phyloP scores from a whole-genome alignment of 2,797 vertebrate species.

The Morus bassanus region DNA sequence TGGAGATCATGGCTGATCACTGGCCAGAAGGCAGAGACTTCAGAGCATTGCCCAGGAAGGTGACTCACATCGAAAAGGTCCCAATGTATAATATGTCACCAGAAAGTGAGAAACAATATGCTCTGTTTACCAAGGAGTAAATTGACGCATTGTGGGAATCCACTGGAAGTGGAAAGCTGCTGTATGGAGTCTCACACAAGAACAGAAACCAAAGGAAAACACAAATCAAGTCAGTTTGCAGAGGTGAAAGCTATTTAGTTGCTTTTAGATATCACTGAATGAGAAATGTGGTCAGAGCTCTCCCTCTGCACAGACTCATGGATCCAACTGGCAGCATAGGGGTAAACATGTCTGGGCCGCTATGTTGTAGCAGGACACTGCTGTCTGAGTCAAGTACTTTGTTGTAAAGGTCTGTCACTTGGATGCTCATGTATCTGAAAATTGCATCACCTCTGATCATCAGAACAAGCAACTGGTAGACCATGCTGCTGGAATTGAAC shows the following conservation, averaged over 20 bases:
- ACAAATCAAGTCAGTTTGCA: background rate
- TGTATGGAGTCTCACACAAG: background rate
- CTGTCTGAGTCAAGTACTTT: background rate
- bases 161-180: background rate
- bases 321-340: background rate
- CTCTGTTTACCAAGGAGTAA: background rate
- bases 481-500: background rate
- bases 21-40: background rate
- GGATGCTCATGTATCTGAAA: background rate
- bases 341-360: background rate
- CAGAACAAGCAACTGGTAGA: background rate
- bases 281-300: background rate
- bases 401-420: background rate
- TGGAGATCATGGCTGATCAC: background rate
- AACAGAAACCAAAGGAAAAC: background rate
- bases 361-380: background rate
- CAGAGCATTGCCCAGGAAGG: background rate
- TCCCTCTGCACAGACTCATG: background rate
- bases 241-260: background rate
- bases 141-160: background rate
- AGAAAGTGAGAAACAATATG: background rate
- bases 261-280: background rate
- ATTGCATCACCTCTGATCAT: rapidly evolving
- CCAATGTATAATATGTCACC: background rate
- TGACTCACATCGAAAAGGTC: background rate